These are phyloP conservation scores for Pseudomugil gertrudae DNA, from an alignment of 2,797 vertebrate species.

Conservation along the genomic window DNA sequence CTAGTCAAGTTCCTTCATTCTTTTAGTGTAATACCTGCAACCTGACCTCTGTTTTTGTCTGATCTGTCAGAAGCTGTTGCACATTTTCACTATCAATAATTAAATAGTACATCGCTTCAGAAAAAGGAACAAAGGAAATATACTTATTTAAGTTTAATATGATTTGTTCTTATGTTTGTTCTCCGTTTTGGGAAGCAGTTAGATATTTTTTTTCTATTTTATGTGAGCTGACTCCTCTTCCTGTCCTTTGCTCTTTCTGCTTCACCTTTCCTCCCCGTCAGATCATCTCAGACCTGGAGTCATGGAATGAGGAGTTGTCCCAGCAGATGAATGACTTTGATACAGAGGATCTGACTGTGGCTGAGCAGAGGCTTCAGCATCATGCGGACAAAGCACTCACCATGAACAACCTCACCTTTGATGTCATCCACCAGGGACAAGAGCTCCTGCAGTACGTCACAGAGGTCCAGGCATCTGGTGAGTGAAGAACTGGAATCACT, in stretches of 20 bases:
- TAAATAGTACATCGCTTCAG: not conserved
- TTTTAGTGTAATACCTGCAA: not conserved
- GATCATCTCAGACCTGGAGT: slow-evolving; percentile 99
- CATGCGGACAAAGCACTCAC: slow-evolving; percentile 98
- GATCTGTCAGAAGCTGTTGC: not conserved
- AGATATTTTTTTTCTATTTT: not conserved
- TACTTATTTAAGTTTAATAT: not conserved
- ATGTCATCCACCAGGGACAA: slow-evolving; percentile 98
- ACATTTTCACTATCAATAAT: not conserved
- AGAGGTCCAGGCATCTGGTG: slow-evolving; percentile 97
- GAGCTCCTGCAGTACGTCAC: slow-evolving; percentile 98
- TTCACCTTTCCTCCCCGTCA: slow-evolving; percentile 44
- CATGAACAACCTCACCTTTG: slow-evolving; percentile 98
- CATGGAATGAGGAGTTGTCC: slow-evolving; percentile 97
- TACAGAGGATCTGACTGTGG: slow-evolving; percentile 96
- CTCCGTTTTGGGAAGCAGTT: not conserved
- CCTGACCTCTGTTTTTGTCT: not conserved
- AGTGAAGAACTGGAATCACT: slow-evolving; percentile 39
- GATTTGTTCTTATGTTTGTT: not conserved
- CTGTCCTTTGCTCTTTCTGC: not conserved
- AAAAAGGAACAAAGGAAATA: not conserved
- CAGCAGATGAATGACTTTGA: slow-evolving; percentile 98
- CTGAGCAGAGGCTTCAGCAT: slow-evolving; percentile 96
- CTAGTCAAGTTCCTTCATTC: not conserved
- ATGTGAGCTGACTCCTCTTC: not conserved